These are phyloP conservation scores for Drosophila bunnanda DNA, from an alignment of 2,888 invertebrate species.

Conservation along the genomic window DNA sequence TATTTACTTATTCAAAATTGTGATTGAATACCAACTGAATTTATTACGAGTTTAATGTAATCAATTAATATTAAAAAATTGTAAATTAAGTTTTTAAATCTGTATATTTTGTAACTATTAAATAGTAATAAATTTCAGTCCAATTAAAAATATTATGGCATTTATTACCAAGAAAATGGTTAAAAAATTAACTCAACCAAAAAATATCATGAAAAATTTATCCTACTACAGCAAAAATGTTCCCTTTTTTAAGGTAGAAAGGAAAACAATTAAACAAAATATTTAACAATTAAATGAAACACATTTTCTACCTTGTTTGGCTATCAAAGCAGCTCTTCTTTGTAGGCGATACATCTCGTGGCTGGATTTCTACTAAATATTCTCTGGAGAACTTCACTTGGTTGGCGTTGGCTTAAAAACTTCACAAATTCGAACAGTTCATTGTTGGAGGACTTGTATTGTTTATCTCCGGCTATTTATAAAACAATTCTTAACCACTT, in stretches of 20 bases:
- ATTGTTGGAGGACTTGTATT: constrained; percentile 43
- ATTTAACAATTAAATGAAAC: background rate
- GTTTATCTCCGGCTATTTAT: constrained; percentile 10
- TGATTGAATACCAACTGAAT: background rate
- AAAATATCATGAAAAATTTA: background rate
- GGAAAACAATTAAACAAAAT: background rate
- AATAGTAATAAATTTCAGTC: background rate
- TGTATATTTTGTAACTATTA: background rate
- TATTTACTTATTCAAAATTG: too few species aligned
- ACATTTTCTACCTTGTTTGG: constrained; percentile 81
- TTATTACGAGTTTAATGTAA: background rate
- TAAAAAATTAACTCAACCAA: background rate
- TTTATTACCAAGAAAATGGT: background rate
- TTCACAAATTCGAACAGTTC: constrained; percentile 62
- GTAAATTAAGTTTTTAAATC: background rate
- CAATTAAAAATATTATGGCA: background rate
- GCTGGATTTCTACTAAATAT: constrained; percentile 4
- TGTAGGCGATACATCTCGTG: constrained; percentile 82
- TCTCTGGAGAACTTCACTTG: constrained; percentile 25
- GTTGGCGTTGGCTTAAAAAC: constrained; percentile 15
- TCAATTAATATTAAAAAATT: too few species aligned
- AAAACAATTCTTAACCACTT: constrained; percentile 28
- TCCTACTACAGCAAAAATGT: background rate
- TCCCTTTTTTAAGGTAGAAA: accelerated
- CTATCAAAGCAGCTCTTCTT: constrained; percentile 81